Base-by-base conservation (phyloP, 2,113 vertebrate species). In the Poecile atricapillus region DNA sequence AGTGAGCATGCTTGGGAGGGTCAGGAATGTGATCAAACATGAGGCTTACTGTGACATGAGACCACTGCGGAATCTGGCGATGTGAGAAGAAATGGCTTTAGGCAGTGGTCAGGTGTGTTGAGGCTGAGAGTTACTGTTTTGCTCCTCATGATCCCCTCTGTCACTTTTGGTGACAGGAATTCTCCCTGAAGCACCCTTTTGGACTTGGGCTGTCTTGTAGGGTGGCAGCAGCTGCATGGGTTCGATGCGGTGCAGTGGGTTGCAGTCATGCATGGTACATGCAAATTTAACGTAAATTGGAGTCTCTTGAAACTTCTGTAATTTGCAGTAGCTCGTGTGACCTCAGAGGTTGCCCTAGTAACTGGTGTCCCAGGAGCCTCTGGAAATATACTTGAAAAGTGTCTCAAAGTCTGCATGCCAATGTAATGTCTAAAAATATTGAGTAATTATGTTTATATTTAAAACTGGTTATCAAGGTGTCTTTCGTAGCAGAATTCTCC, bases 201-300 rank as follows among this genome's bases (percentile, higher is more conserved):
- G 53, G 46, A 12, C 18, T 24, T 55, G 35, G 73, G 20, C 56
- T 64, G 37, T 30, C 31, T 35, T 50, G 1, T 7, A 22, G 69
- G 35, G 70, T 70, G 82, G 28, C 62, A 55, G 5, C 64, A 70
- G 58, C 58, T 83, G 31, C 68, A 5, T 7, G 15, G 39, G 53
- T 44, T 67, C 0, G 1, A 1, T 68, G 78, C 0, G 0, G 25
- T 55, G 82, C 60, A 33, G 62, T 39, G 58, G 49, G 58, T 25
- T 79, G 49, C 49, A 50, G 63, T 87, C 46, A 35, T 82, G 69
- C 94, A 33, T 18, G 41, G 44, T 44, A 68, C 21, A 9, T 60
- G 27, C 59, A 60, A n/a, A 76, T 90, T 64, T 73, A 92, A 67
- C 20, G 0, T 59, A n/a, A 70, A 78, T 30, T 70, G 39, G 25